These are phyloP conservation scores for Morinoia aosen DNA, from an alignment of 2,888 invertebrate species.

Conservation along the genomic window DNA sequence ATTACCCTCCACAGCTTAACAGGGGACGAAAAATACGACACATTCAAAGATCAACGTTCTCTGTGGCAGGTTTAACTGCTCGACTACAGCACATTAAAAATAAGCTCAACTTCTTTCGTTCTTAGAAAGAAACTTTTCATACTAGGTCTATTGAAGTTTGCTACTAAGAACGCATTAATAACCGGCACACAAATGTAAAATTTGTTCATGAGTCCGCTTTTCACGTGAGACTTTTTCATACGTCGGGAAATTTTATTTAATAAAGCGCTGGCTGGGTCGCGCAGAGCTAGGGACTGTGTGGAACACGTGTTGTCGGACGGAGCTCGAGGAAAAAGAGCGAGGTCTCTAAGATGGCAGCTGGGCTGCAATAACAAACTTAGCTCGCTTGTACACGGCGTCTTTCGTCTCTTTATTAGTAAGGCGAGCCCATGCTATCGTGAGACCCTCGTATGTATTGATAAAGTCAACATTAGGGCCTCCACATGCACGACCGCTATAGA, in stretches of 20 bases:
- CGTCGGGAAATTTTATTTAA: not conserved
- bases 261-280: constrained; percentile 7
- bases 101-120: not conserved
- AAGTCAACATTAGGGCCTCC: constrained; percentile 46
- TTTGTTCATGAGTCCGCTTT: not conserved
- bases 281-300: constrained; percentile 27
- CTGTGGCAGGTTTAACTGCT: not conserved
- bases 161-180: not conserved
- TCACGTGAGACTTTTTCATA: not conserved
- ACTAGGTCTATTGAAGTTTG: not conserved
- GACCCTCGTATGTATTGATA: constrained; percentile 45
- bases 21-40: not conserved
- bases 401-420: constrained; percentile 40
- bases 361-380: constrained; percentile 48
- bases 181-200: not conserved
- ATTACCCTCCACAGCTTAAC: constrained; percentile 9
- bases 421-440: constrained; percentile 40
- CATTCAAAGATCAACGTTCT: not conserved
- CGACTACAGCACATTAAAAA: not conserved
- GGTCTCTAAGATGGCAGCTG: constrained; percentile 40
- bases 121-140: not conserved
- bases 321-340: constrained; percentile 31
- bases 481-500: constrained; percentile 14
- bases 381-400: constrained; percentile 44
- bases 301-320: constrained; percentile 40